Percentiles rank a stretch among this genome's conserved stretches.
These are phyloP conservation scores for Zygogramma bicolorata DNA, from an alignment of 2,888 invertebrate species.

Conservation along the genomic window DNA sequence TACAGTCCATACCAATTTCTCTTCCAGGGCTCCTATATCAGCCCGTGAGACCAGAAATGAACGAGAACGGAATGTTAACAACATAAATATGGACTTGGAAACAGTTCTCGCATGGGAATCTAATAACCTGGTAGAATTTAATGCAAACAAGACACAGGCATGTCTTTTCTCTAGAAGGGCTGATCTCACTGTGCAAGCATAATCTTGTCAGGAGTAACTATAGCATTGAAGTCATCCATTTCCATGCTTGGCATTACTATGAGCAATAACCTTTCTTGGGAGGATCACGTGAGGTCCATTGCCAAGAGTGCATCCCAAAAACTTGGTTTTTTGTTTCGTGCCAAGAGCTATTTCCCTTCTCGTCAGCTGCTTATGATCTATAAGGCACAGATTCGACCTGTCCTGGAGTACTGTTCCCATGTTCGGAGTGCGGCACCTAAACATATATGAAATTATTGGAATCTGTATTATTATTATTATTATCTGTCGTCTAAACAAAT, in stretches of 20 bases:
- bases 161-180: neutral
- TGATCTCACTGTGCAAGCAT: slow-evolving; percentile 6
- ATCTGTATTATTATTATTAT: slow-evolving; percentile 7
- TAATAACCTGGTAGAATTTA: neutral
- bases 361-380: slow-evolving; percentile 5
- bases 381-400: slow-evolving; percentile 1
- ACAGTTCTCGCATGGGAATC: slow-evolving; percentile 9
- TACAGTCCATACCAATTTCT: slow-evolving; percentile 2
- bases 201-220: slow-evolving; percentile 2
- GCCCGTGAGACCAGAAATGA: neutral
- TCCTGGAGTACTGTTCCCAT: slow-evolving; percentile 7
- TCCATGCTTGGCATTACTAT: slow-evolving; percentile 2
- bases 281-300: slow-evolving; percentile 13
- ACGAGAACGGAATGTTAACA: slow-evolving; percentile 8
- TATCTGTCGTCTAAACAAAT: no score
- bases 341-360: no score
- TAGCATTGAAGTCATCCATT: no score
- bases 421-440: neutral
- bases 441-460: slow-evolving; percentile 12
- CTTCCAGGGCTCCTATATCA: neutral
- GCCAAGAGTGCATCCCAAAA: neutral
- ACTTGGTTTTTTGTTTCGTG: slow-evolving; percentile 3
- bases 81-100: slow-evolving; percentile 8
- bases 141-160: neutral
- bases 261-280: slow-evolving; percentile 9